Evolutionary conservation across 2,888 invertebrate genomes (phyloP).

Genomic region (Rhingia rostrata): DNA sequence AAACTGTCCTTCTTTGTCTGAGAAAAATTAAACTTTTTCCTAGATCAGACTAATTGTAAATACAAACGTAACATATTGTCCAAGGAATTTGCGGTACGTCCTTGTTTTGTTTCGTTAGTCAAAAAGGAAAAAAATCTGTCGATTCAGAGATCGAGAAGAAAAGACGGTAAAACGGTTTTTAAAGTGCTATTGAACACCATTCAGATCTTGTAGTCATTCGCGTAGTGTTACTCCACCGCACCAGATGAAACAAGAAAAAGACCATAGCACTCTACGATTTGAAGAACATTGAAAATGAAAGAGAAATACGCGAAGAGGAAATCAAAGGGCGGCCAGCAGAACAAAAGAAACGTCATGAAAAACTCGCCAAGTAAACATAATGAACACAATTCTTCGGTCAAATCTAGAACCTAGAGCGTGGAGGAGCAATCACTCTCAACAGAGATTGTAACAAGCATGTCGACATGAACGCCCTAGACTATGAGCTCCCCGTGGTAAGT

Average conservation of each 20-base stretch:
- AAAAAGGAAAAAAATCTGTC: constrained; percentile 89
- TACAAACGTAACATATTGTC: too few relatives aligned
- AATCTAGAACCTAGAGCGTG: constrained; percentile 75
- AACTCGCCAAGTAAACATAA: constrained; percentile 82
- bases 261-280: constrained; percentile 92
- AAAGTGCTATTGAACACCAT: constrained; percentile 93
- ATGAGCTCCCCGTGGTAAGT: constrained; percentile 85
- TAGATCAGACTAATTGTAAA: too few relatives aligned
- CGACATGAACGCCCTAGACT: constrained; percentile 89
- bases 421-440: constrained; percentile 71
- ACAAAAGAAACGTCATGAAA: constrained; percentile 84
- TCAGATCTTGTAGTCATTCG: constrained; percentile 89
- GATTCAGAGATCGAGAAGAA: constrained; percentile 85
- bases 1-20: too few relatives aligned
- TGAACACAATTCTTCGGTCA: constrained; percentile 37
- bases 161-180: constrained; percentile 86
- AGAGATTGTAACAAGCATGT: constrained; percentile 82
- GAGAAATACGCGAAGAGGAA: constrained; percentile 85
- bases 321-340: constrained; percentile 84
- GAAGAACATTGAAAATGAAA: constrained; percentile 89
- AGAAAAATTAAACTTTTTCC: too few relatives aligned
- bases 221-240: constrained; percentile 96
- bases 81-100: not conserved
- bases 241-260: constrained; percentile 93
- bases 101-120: constrained; percentile 82